phyloP scores from a whole-genome alignment of 2,113 vertebrate species.

The Nettapus auritus region DNA sequence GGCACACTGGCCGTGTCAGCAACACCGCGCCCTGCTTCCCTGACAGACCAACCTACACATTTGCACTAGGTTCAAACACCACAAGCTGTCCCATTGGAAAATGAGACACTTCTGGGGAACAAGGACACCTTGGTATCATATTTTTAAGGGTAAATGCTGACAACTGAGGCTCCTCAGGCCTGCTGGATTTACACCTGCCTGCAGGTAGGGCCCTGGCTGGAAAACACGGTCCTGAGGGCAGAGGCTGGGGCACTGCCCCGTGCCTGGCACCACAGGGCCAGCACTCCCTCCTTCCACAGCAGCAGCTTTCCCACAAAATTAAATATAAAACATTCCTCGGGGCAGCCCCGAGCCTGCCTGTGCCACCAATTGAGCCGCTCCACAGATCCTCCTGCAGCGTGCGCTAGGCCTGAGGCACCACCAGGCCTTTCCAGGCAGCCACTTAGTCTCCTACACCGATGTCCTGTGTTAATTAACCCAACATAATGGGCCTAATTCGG shows the following conservation, averaged over 20 bases:
- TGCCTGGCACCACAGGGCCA: fast-evolving
- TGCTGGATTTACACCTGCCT: background rate
- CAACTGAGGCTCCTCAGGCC: fast-evolving
- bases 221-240: background rate
- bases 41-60: no score
- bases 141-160: background rate
- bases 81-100: background rate
- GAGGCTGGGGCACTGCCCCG: background rate
- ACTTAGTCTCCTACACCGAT: background rate
- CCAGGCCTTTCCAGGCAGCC: background rate
- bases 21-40: no score
- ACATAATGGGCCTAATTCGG: background rate
- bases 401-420: no score
- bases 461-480: background rate
- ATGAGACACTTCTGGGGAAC: fast-evolving
- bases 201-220: background rate
- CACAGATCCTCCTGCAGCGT: background rate
- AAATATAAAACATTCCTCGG: fast-evolving
- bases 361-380: fast-evolving
- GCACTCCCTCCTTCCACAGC: fast-evolving
- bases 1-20: background rate
- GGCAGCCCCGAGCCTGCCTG: background rate
- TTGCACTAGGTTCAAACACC: no score
- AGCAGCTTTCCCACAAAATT: background rate
- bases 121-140: fast-evolving